Evolutionary conservation across 2,888 invertebrate genomes (phyloP).

Genomic region (Helobdella robusta): DNA sequence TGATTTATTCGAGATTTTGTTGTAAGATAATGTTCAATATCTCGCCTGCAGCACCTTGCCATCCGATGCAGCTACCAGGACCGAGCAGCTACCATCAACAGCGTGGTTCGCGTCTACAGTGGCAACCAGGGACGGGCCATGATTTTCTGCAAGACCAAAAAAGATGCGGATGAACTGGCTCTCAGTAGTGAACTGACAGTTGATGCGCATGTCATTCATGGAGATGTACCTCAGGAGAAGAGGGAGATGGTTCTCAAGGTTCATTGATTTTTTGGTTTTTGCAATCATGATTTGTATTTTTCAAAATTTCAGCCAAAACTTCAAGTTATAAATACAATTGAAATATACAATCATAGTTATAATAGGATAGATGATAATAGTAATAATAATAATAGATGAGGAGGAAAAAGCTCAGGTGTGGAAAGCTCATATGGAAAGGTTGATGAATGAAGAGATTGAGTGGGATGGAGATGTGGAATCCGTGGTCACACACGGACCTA

Average conservation of each 20-base stretch:
- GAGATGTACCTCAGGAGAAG: slow-evolving; percentile 46
- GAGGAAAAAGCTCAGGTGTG: too few species aligned
- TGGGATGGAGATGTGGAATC: too few species aligned
- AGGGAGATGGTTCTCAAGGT: slow-evolving; percentile 44
- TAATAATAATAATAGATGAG: too few species aligned
- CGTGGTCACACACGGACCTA: too few species aligned
- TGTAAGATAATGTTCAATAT: too few species aligned
- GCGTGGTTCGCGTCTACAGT: slow-evolving; percentile 43
- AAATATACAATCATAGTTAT: too few species aligned
- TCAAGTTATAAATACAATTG: too few species aligned
- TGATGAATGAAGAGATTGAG: too few species aligned
- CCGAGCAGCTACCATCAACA: slow-evolving; percentile 40
- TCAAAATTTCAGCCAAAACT: too few species aligned
- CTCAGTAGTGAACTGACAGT: slow-evolving; percentile 38
- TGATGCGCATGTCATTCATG: slow-evolving; percentile 44
- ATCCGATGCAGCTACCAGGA: slow-evolving; percentile 42
- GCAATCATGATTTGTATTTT: too few species aligned
- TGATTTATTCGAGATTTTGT: neutral
- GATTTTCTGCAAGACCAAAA: slow-evolving; percentile 47
- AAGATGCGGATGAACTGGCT: slow-evolving; percentile 44
- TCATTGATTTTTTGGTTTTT: neutral
- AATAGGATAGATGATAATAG: too few species aligned
- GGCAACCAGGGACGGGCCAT: slow-evolving; percentile 43
- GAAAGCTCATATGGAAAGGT: too few species aligned
- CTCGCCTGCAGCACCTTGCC: slow-evolving; percentile 41